A percentile compares a stretch with the other conserved stretches of the same genome.
Conservation (phyloP, 2,113 vertebrate genomes). For the Ibidorhyncha struthersii region DNA sequence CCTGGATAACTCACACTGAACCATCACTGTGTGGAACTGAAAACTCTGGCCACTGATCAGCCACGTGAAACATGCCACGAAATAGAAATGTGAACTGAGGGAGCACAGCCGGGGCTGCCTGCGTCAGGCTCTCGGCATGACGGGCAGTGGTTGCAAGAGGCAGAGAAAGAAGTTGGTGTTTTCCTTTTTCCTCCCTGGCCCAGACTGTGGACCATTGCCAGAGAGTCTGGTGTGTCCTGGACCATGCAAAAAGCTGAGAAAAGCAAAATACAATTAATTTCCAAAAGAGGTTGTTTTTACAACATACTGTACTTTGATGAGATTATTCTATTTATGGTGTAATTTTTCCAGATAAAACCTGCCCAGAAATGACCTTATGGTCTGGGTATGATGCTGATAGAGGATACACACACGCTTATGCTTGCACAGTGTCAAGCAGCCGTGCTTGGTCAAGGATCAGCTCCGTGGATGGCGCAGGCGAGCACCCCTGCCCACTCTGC, state of each 20-base stretch:
- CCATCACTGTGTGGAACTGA: neutral
- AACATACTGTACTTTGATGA: neutral
- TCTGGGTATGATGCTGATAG: slow-evolving; percentile 58
- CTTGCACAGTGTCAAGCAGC: neutral
- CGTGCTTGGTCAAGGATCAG: neutral
- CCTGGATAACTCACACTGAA: neutral
- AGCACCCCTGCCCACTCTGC: too few relatives aligned
- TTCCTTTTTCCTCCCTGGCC: neutral
- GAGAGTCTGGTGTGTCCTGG: neutral
- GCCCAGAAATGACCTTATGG: slow-evolving; percentile 66
- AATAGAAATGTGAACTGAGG: slow-evolving; percentile 6
- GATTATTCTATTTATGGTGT: neutral
- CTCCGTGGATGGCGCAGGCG: neutral
- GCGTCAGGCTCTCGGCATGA: neutral
- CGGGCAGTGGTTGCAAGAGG: neutral
- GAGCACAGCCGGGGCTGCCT: neutral
- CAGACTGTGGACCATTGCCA: neutral
- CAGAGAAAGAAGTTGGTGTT: neutral
- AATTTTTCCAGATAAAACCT: slow-evolving; percentile 44
- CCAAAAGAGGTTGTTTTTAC: neutral
- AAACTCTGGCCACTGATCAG: neutral
- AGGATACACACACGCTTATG: neutral
- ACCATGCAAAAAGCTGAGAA: slow-evolving; percentile 26
- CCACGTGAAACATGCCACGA: too few relatives aligned
- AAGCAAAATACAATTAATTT: slow-evolving; percentile 39